Evolutionary conservation across 2,888 invertebrate genomes (phyloP), one percentile per base, ranked within the genome.

Genomic region (Taphrorychus bicolor): DNA sequence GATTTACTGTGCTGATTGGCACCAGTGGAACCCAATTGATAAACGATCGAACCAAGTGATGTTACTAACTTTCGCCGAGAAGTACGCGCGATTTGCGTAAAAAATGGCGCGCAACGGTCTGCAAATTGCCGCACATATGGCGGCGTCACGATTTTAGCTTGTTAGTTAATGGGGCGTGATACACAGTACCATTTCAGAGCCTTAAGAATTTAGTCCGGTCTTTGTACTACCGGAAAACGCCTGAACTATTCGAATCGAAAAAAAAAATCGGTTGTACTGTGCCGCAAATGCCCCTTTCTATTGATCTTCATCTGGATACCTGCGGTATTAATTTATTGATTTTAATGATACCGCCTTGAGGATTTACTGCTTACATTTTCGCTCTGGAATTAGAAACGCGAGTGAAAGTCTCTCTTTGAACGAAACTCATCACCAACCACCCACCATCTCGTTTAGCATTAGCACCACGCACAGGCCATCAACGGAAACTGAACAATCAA

Each of bases 91-190:
- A 62, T 67, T 64, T 59, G 59, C 59, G 59, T 59, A 68, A 68
- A 68, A 64, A 68, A 59, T 56, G 54, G 45, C 63, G 59, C 49
- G 54, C 65, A 66, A 61, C 53, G 61, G 66, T 61, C 49, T 54
- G 69, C 69, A 69, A 69, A 69, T 66, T 69, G 66, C 65, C 45
- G 65, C 66, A 69, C 69, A 69, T 69, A 69, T 69, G 69, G 69
- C 58, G 48, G 59, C 65, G 69, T 69, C 69, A 69, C 69, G 69
- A 69, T 66, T 62, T 66, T 58, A 59, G 68, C 68, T 68, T 68
- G 68, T 68, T 68, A 64, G 68, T 68, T 68, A 68, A 64, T 68
- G 68, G 68, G 63, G 63, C 68, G 68, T 68, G 68, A 68, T 63
- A 54, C 64, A 59, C 49, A 68, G 32, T 68, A 68, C 63, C 64